A percentile compares a stretch with the other conserved stretches of the same genome.
Evolutionary conservation across 2,888 invertebrate genomes (phyloP).

Genomic region (Drosophila quinaria): DNA sequence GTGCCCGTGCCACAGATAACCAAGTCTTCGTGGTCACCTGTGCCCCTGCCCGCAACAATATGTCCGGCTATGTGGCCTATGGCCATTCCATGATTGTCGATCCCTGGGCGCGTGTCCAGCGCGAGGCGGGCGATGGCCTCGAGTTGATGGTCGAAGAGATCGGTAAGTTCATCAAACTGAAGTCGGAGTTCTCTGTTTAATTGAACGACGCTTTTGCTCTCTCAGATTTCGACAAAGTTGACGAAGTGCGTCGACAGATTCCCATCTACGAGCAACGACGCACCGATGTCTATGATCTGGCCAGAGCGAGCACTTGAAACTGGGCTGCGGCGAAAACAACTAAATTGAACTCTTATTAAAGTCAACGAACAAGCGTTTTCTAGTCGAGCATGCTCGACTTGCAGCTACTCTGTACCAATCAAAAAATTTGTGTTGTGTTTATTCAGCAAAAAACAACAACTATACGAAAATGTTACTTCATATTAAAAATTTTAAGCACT

Average conservation of each 20-base stretch:
- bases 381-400: neutral
- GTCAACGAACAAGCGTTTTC: neutral
- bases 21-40: constrained; percentile 95
- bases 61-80: constrained; percentile 94
- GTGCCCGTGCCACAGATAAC: constrained; percentile 94
- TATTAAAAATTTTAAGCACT: too few relatives aligned
- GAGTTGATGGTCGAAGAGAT: constrained; percentile 91
- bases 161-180: constrained; percentile 86
- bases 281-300: constrained; percentile 90
- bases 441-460: too few relatives aligned
- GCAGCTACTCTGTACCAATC: constrained; percentile 1
- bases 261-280: constrained; percentile 92
- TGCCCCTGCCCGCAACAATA: constrained; percentile 92
- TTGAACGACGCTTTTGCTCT: constrained; percentile 3
- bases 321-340: constrained; percentile 12
- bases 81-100: constrained; percentile 94
- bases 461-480: too few relatives aligned
- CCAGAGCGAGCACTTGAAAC: constrained; percentile 28
- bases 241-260: constrained; percentile 93
- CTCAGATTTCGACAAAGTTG: constrained; percentile 90
- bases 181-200: neutral
- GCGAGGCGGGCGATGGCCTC: constrained; percentile 90
- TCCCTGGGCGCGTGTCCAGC: constrained; percentile 92
- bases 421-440: too few relatives aligned
- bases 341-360: constrained; percentile 30